Conservation (phyloP, 2,113 vertebrate genomes). For the Bombycilla garrulus region DNA sequence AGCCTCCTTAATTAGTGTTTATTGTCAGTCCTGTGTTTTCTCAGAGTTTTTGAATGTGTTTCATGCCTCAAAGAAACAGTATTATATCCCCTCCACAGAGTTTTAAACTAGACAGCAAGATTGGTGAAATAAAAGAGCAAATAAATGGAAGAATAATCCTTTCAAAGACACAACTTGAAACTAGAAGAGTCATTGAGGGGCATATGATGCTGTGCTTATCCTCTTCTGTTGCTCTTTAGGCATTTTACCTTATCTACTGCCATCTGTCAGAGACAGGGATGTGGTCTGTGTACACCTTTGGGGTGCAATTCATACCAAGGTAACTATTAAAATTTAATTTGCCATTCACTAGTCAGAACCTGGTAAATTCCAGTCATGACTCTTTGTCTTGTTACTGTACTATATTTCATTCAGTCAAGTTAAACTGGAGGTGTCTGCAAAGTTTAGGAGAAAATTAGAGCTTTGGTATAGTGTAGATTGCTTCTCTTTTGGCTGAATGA, state of each 20-base stretch:
- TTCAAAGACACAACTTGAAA: not conserved
- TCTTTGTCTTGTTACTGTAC: not conserved
- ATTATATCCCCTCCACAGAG: not conserved
- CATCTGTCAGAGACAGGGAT: not conserved
- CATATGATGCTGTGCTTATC: accelerated
- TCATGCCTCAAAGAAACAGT: not conserved
- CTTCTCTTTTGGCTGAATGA: not conserved
- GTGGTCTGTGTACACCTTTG: not conserved
- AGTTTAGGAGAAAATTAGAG: not conserved
- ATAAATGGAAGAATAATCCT: not conserved
- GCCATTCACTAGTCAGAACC: not conserved
- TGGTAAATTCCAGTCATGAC: not conserved
- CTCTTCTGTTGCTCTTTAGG: not conserved
- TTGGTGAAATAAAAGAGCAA: not conserved
- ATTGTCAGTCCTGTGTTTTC: not conserved
- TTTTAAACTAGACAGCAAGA: not conserved
- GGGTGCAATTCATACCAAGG: not conserved
- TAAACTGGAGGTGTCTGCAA: not conserved
- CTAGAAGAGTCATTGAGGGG: not conserved
- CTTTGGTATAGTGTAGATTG: not conserved
- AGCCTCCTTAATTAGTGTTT: not conserved
- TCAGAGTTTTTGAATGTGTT: not conserved
- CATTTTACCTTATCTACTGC: not conserved
- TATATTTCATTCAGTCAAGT: not conserved
- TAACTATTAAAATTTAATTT: not conserved